Base-by-base conservation (phyloP, 2,888 invertebrate species). In the Ceriagrion tenellum region DNA sequence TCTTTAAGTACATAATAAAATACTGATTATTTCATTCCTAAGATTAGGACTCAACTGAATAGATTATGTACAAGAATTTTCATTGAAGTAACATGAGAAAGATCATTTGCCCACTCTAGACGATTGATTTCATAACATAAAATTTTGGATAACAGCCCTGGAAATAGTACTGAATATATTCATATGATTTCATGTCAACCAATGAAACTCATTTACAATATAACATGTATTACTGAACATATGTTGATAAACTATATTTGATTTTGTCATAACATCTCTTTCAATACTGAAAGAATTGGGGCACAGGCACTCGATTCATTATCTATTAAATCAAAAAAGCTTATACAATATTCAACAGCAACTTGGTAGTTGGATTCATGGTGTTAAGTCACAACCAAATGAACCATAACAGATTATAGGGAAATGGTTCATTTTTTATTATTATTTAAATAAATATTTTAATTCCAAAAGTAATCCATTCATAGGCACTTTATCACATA, bases 241-340 rank as follows among this genome's bases (percentile, higher is more conserved):
- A 93, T 69, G 35, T 69, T 47, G 47, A 93, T 93, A 93, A 93
- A 93, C 93, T 93, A 93, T 93, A 93, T 93, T 69, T 69, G 93
- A 93, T 35, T 89, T 89, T 55, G 63, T 40, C 35, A 69, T 93
- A 93, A 93, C 93, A 93, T 69, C 69, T 69, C 93, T 69, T 93
- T 93, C 93, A 93, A 93, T 69, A 8, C 93, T 93, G 93, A 93
- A 93, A 93, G 93, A 69, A 63, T 93, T 93, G 69, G 93, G 91
- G 93, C 40, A 69, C 93, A 93, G 93, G 93, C 93, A 93, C 93
- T 93, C 93, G 69, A 59, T 55, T 69, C 69, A 26, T 93, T n/a
- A 93, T 93, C 93, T 93, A 93, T 69, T 20, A 93, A 93, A 93
- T 93, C 47, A 93, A 69, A 47, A 69, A 74, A 74, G 93, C 93